Conservation (phyloP, 1,140 invertebrate genomes). For the Sinonovacula constricta region DNA sequence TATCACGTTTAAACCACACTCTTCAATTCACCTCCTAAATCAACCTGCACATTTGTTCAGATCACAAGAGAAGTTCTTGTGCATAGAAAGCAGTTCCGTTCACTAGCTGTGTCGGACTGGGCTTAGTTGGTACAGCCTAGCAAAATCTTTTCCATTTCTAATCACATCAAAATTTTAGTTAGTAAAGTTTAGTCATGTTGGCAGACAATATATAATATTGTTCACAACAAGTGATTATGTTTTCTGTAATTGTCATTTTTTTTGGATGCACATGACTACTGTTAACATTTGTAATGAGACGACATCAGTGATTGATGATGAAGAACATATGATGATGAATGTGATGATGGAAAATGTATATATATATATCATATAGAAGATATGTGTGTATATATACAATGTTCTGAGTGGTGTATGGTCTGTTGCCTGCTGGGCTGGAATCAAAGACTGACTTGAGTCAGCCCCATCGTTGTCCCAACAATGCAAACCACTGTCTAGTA, state of each 20-base stretch:
- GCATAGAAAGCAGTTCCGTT: slow-evolving; percentile 28
- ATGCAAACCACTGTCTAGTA: too few relatives aligned
- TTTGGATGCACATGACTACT: too few relatives aligned
- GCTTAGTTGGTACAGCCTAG: slow-evolving; percentile 2
- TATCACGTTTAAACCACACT: neutral
- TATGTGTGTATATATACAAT: slow-evolving; percentile 22
- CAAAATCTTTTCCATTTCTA: too few relatives aligned
- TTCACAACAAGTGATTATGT: too few relatives aligned
- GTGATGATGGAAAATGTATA: slow-evolving; percentile 10
- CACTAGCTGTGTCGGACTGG: slow-evolving; percentile 48
- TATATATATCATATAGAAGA: neutral
- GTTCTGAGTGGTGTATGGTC: slow-evolving; percentile 27
- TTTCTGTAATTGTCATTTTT: too few relatives aligned
- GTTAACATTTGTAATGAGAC: too few relatives aligned
- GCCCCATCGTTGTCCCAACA: neutral
- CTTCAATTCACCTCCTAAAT: neutral
- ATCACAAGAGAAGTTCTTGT: neutral
- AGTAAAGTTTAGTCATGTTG: too few relatives aligned
- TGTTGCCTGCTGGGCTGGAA: slow-evolving; percentile 11
- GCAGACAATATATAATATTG: too few relatives aligned
- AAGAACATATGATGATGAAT: too few relatives aligned
- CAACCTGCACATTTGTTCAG: slow-evolving; percentile 22
- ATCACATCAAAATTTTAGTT: too few relatives aligned
- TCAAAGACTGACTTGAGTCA: neutral
- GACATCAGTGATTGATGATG: too few relatives aligned